These are phyloP conservation scores for Acrocera orbiculus DNA, from an alignment of 2,888 invertebrate species.

Conservation along the genomic window DNA sequence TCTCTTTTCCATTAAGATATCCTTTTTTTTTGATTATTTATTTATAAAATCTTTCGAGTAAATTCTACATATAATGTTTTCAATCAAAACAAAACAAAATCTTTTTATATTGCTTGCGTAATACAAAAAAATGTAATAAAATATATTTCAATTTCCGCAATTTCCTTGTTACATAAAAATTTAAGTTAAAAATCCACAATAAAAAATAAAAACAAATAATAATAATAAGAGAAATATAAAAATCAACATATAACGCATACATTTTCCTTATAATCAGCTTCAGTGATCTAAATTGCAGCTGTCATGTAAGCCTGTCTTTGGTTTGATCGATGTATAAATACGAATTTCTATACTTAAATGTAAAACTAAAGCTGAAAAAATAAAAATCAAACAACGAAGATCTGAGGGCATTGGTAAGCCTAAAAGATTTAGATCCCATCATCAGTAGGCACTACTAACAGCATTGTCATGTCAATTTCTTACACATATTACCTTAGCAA, in stretches of 20 bases:
- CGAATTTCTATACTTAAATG: constrained; percentile 7
- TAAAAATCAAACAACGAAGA: neutral
- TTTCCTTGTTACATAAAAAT: no score
- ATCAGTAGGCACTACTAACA: constrained; percentile 5
- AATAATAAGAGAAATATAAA: no score
- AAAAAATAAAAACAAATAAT: no score
- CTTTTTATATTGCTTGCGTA: no score
- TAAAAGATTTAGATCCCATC: constrained; percentile 5
- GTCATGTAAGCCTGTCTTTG: constrained; percentile 8
- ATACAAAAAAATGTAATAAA: no score
- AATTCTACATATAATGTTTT: no score
- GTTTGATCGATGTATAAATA: constrained; percentile 9
- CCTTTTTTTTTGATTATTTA: no score
- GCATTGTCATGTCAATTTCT: constrained; percentile 8
- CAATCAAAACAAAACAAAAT: no score
- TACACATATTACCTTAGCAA: constrained; percentile 3
- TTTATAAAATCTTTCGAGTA: no score
- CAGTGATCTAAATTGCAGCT: constrained; percentile 9
- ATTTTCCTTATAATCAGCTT: constrained; percentile 6
- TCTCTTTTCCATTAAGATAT: no score
- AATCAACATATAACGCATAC: neutral
- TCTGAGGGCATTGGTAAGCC: neutral
- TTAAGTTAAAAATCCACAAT: no score
- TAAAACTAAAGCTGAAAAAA: constrained; percentile 4
- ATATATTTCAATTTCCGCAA: no score